Conservation (phyloP, 1,140 invertebrate species). For the Calycopis cecrops region DNA sequence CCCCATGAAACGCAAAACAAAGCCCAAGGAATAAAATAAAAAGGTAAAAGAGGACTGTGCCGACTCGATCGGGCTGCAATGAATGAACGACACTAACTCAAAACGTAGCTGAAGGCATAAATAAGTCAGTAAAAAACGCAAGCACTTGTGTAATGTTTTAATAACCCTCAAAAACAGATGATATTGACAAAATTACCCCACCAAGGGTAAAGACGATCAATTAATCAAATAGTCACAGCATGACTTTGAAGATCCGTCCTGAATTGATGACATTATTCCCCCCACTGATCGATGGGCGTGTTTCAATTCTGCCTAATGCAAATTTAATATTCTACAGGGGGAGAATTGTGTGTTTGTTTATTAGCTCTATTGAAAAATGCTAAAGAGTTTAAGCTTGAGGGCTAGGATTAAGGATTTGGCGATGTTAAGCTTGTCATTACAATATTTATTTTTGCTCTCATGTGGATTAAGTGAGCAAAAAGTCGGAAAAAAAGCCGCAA, state of each 20-base stretch:
- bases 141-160: too few relatives aligned
- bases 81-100: too few relatives aligned
- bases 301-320: constrained; percentile 73
- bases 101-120: too few relatives aligned
- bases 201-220: constrained; percentile 53
- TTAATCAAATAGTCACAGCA: constrained; percentile 66
- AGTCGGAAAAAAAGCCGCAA: too few relatives aligned
- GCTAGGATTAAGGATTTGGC: not conserved
- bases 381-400: not conserved
- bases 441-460: too few relatives aligned
- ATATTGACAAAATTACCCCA: constrained; percentile 17
- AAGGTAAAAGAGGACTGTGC: too few relatives aligned
- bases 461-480: too few relatives aligned
- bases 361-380: constrained; percentile 7
- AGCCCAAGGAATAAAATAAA: too few relatives aligned
- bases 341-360: constrained; percentile 1
- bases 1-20: too few relatives aligned
- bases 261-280: constrained; percentile 67
- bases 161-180: constrained; percentile 4
- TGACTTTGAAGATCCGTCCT: constrained; percentile 55
- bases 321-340: constrained; percentile 66
- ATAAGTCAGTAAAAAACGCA: too few relatives aligned
- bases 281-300: constrained; percentile 62
- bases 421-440: too few relatives aligned
- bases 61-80: too few relatives aligned